Conservation (phyloP, 2,797 vertebrate species). For the Danio albolineatus region DNA sequence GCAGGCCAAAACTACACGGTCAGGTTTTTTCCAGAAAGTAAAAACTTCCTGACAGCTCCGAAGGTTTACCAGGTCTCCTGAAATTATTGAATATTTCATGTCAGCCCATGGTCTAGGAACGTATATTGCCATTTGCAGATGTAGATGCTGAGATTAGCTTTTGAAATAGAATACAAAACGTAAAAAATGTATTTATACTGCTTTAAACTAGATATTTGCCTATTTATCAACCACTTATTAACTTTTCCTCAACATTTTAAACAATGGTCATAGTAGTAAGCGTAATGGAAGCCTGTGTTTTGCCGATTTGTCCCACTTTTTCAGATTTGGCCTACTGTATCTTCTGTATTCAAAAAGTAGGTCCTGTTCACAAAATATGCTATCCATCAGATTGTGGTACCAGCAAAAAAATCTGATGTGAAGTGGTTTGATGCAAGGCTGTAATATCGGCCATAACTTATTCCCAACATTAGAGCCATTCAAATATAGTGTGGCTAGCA, state of each 20-base stretch:
- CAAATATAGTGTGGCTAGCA: too few relatives aligned
- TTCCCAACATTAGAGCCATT: too few relatives aligned
- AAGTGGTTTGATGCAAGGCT: too few relatives aligned
- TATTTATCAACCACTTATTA: not conserved
- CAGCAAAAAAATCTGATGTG: too few relatives aligned
- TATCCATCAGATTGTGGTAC: too few relatives aligned
- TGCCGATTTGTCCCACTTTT: too few relatives aligned
- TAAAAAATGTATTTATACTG: not conserved
- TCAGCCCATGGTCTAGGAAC: constrained; percentile 5
- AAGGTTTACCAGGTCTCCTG: constrained; percentile 42
- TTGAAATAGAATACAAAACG: not conserved
- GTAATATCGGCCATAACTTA: too few relatives aligned
- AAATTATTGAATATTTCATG: constrained; percentile 22
- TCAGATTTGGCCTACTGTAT: too few relatives aligned
- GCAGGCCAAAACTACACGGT: constrained; percentile 69
- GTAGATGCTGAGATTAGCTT: not conserved
- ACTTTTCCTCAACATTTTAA: not conserved
- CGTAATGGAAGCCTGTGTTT: too few relatives aligned
- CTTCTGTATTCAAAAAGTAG: too few relatives aligned
- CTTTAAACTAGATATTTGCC: not conserved
- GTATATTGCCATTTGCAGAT: not conserved
- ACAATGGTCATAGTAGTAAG: not conserved
- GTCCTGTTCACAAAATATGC: too few relatives aligned
- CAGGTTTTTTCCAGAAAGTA: constrained; percentile 72
- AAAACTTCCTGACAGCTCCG: constrained; percentile 77